These are phyloP conservation scores for Wasmannia auropunctata DNA, from an alignment of 1,140 invertebrate genomes.

Conservation along the genomic window DNA sequence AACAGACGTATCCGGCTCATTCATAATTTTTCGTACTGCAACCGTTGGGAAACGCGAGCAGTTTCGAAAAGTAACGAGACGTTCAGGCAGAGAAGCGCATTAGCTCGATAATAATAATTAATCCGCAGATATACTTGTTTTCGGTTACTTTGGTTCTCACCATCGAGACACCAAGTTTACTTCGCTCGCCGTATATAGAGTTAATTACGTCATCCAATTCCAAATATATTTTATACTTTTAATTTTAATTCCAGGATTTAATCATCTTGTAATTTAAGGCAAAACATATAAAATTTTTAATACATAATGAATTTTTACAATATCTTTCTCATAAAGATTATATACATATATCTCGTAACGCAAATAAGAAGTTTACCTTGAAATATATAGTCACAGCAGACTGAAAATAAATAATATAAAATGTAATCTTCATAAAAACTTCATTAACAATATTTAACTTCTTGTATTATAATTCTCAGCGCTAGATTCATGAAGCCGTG, in stretches of 20 bases:
- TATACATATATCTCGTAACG: background rate
- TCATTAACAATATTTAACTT: background rate
- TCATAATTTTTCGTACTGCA: background rate
- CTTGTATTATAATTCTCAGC: background rate
- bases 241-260: background rate
- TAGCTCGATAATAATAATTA: background rate
- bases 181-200: background rate
- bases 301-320: background rate
- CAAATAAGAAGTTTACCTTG: background rate
- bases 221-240: background rate
- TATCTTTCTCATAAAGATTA: background rate
- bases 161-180: background rate
- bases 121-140: background rate
- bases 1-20: background rate
- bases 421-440: background rate
- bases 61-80: background rate
- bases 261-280: background rate
- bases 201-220: background rate
- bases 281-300: background rate
- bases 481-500: background rate
- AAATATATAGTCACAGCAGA: background rate
- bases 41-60: background rate
- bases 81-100: background rate
- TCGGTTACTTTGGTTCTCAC: background rate
- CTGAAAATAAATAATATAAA: background rate